A percentile compares a stretch with the other conserved stretches of the same genome.
These are phyloP conservation scores for Catocala fraxini DNA, from an alignment of 2,888 invertebrate species.

Conservation along the genomic window DNA sequence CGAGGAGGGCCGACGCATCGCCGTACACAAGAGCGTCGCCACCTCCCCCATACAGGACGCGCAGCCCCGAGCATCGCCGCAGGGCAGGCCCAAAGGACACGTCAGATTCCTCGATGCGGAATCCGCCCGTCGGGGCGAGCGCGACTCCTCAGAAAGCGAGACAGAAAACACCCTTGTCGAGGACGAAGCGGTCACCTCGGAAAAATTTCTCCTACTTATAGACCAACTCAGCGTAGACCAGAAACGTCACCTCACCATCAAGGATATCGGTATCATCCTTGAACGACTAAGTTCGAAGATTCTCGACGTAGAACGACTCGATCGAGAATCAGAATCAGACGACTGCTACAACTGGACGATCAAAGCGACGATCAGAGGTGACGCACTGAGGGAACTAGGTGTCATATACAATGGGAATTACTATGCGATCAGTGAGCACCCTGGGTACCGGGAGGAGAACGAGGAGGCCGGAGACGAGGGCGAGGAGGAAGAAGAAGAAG, in stretches of 20 bases:
- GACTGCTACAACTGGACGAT: constrained; percentile 99
- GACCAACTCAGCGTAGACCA: constrained; percentile 97
- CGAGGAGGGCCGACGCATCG: constrained; percentile 96
- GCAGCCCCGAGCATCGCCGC: constrained; percentile 90
- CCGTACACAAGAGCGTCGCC: constrained; percentile 96
- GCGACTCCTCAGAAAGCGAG: constrained; percentile 97
- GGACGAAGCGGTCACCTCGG: constrained; percentile 95
- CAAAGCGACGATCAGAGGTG: constrained; percentile 97
- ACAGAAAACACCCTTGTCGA: constrained; percentile 97
- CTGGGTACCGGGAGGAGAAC: constrained; percentile 96
- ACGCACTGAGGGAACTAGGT: constrained; percentile 96
- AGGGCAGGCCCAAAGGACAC: constrained; percentile 91
- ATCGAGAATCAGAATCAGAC: constrained; percentile 96
- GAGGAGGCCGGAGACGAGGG: constrained; percentile 95
- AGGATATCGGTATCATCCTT: constrained; percentile 97
- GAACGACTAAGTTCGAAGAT: constrained; percentile 97
- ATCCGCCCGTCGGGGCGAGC: constrained; percentile 89
- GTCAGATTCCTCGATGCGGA: constrained; percentile 95
- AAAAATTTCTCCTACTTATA: constrained; percentile 96
- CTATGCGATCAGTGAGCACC: constrained; percentile 98
- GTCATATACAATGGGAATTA: constrained; percentile 98
- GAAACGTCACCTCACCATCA: constrained; percentile 96
- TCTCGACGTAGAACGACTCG: constrained; percentile 96
- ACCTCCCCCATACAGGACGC: constrained; percentile 97
- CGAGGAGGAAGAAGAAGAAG: constrained; percentile 94